Base-by-base conservation (phyloP, 1,140 invertebrate species). In the Aphaenogaster rudis region DNA sequence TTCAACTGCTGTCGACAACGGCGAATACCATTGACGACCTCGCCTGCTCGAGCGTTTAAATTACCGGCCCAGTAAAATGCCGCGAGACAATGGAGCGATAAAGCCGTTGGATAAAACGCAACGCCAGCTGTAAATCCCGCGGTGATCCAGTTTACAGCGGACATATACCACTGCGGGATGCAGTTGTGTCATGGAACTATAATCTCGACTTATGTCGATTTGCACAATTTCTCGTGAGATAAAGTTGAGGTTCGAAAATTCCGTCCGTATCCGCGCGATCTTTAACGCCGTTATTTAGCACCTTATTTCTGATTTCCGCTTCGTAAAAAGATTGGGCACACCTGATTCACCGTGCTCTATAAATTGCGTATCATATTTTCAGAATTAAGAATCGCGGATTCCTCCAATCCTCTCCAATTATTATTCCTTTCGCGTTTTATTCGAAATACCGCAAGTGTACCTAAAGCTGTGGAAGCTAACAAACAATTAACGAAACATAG, bases 71-170 rank as follows among this genome's bases (percentile, higher is more conserved):
- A 86, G 79, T 86, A 89, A 88, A 92, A 91, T 69, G 79, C 78
- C 74, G 76, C 84, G 90, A 88, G 61, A 92, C 90, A 92, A 92
- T 92, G 88, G 90, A 87, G 54, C 91, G 90, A 92, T 92, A 92
- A 92, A 92, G 79, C 63, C 88, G 66, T 90, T 87, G 52, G 78
- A 79, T 91, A 88, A 92, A 92, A 91, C 76, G 48, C 61, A 59
- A 69, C 61, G 64, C 42, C 50, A 17, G 59, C 74, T 82, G 87
- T 91, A 92, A 92, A 91, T 92, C 79, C 64, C 21, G 61, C 52
- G 63, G 69, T 91, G 91, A 92, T 92, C 91, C 78, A 92, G 88
- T 92, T 92, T 88, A 90, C 88, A 87, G 45, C 64, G 86, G 84
- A 76, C 57, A 63, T 87, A 91, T 77, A 78, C 63, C 74, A 50